phyloP scores from a whole-genome alignment of 2,888 invertebrate genomes.

The Lycocerus yunnanus region DNA sequence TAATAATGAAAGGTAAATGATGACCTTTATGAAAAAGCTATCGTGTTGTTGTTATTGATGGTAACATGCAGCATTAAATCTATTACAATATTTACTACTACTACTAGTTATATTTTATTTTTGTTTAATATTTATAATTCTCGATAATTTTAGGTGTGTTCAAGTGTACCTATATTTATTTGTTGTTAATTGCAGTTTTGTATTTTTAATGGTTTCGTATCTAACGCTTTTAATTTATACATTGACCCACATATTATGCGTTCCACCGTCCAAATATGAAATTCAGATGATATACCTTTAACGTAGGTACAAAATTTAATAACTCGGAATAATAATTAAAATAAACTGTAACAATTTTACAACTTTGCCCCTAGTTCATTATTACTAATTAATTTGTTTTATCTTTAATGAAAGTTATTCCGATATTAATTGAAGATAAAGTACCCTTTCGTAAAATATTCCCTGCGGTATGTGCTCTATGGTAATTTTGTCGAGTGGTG shows the following conservation, averaged over 20 bases:
- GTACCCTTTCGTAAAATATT: neutral
- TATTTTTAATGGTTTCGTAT: conserved; percentile 9
- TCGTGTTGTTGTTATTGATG: neutral
- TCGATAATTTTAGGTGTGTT: conserved; percentile 1
- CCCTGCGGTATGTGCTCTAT: neutral
- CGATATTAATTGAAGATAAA: neutral
- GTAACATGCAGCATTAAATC: neutral
- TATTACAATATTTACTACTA: neutral
- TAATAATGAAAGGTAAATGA: neutral
- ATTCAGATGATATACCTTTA: conserved; percentile 1
- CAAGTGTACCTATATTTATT: conserved; percentile 1
- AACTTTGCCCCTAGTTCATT: neutral
- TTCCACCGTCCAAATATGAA: neutral
- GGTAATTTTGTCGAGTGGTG: neutral
- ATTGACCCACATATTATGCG: conserved; percentile 14
- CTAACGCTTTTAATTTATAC: conserved; percentile 14
- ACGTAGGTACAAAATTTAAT: neutral
- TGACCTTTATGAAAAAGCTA: neutral
- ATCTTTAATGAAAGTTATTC: neutral
- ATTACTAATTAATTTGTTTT: neutral
- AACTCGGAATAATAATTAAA: neutral
- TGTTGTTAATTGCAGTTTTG: conserved; percentile 10
- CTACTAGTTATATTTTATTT: neutral
- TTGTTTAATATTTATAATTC: neutral
- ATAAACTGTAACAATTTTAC: neutral